Conservation (phyloP, 2,113 vertebrate genomes). For the Psammodynastes pulverulentus region DNA sequence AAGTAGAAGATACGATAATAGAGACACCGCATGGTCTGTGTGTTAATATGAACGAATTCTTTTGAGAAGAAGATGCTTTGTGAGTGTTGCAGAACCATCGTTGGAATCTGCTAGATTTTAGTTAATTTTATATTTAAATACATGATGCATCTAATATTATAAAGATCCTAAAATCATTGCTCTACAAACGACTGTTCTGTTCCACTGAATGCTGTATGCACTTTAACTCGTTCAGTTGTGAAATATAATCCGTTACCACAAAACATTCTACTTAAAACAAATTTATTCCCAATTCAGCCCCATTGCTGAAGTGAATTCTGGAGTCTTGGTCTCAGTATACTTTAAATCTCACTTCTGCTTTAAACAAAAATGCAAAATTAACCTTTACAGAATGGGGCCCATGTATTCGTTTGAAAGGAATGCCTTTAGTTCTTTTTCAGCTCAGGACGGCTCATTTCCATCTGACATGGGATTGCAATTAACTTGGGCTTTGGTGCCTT, state of each 20-base stretch:
- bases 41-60: background rate
- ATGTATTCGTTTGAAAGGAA: background rate
- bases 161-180: background rate
- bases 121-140: background rate
- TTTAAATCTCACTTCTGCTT: background rate
- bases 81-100: no score
- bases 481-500: background rate
- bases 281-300: background rate
- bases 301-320: background rate
- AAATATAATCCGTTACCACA: background rate
- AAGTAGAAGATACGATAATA: rapidly evolving
- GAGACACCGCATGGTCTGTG: rapidly evolving
- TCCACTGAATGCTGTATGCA: background rate
- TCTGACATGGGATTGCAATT: background rate
- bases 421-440: background rate
- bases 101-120: background rate
- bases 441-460: background rate
- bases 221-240: background rate
- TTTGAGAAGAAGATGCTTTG: rapidly evolving
- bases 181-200: background rate
- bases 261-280: background rate
- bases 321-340: background rate
- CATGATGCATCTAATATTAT: background rate
- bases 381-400: background rate
- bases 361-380: background rate